phyloP scores from a whole-genome alignment of 2,797 vertebrate species.

The Huso huso region DNA sequence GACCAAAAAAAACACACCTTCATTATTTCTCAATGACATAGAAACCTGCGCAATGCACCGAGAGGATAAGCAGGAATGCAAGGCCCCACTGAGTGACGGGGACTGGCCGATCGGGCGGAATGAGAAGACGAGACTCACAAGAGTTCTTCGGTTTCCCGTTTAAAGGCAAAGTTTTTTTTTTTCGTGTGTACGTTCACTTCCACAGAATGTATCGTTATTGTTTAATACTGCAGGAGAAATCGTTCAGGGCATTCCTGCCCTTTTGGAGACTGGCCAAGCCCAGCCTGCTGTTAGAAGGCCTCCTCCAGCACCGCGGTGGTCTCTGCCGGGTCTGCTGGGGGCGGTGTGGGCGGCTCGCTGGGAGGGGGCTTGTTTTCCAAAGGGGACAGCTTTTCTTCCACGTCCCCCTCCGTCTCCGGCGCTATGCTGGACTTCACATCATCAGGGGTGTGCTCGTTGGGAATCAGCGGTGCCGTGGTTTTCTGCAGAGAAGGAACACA shows the following conservation, averaged over 20 bases:
- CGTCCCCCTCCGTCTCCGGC: slow-evolving; percentile 23
- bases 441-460: slow-evolving; percentile 63
- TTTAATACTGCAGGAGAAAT: slow-evolving; percentile 4
- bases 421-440: slow-evolving; percentile 52
- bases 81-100: background rate
- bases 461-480: slow-evolving; percentile 63
- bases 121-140: background rate
- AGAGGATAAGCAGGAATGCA: background rate
- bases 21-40: background rate
- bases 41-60: background rate
- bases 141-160: background rate
- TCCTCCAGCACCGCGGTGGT: slow-evolving; percentile 50
- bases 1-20: too few species aligned
- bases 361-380: slow-evolving; percentile 30
- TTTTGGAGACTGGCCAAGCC: too few species aligned
- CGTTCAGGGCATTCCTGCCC: background rate
- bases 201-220: background rate
- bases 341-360: slow-evolving; percentile 16
- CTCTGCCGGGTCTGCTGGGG: slow-evolving; percentile 16
- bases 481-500: slow-evolving; percentile 45
- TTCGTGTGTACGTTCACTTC: slow-evolving; percentile 8
- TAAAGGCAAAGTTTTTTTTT: slow-evolving; percentile 10
- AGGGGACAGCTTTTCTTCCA: slow-evolving; percentile 15
- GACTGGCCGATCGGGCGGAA: background rate
- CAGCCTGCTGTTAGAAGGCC: slow-evolving; percentile 42